Base-by-base conservation (phyloP, 2,797 vertebrate species). In the Sebastes taczanowskii region DNA sequence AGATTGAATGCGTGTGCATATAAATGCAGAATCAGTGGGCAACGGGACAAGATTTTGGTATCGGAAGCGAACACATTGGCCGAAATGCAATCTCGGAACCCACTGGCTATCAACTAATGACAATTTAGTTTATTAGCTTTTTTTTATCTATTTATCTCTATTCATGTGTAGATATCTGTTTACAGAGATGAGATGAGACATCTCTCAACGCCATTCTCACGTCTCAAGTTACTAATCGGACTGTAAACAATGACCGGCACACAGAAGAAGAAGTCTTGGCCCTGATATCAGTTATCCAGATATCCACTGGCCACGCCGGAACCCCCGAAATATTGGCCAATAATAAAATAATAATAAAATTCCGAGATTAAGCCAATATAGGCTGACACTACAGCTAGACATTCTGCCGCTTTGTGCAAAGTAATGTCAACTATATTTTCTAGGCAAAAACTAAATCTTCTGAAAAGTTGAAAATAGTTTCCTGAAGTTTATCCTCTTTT, bases 381-480 rank as follows among this genome's bases (percentile, higher is more conserved):
- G 32, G 55, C 23, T 23, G 20, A 63, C 69, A 42, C 11, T 73
- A 11, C 10, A 69, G 14, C 18, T 13, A 11, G 10, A 64, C 1
- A 64, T 2, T 5, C 2, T 55, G 22, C 46, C 22, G n/a, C 58
- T 61, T 68, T 53, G 13, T 59, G 55, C 18, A 10, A 16, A 49
- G 23, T n/a, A 58, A 20, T 35, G 14, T 71, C 29, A 59, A 18
- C 71, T 20, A 6, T 22, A 73, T 69, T 74, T 56, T 53, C 18
- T 9, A 11, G 53, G 49, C 2, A 32, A n/a, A 64, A 67, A 30
- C 22, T 8, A 74, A 74, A 71, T 34, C 20, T 62, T 56, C 42
- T 18, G 35, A 16, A 62, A 14, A 53, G 59, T 56, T 60, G 11
- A 32, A 74, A 81, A 29, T n/a, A 23, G 11, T 55, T 88, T 49